Conservation (phyloP, 2,797 vertebrate species). For the Fistularia commersonii region DNA sequence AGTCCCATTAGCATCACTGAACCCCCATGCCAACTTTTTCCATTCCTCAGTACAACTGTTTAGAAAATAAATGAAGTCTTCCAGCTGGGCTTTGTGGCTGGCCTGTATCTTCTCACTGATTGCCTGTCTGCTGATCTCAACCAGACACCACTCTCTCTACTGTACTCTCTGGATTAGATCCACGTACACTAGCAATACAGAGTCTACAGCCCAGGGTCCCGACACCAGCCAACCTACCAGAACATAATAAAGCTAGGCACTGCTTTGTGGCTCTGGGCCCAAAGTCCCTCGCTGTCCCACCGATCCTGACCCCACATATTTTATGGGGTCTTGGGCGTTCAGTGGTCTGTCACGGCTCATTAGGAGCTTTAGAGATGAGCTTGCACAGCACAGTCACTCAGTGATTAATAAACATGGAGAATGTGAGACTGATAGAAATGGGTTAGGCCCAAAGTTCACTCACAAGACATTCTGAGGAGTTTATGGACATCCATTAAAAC, state of each 20-base stretch:
- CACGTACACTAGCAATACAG: conserved; percentile 39
- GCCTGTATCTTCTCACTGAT: conserved; percentile 20
- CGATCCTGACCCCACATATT: conserved; percentile 70
- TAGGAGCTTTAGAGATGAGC: conserved; percentile 65
- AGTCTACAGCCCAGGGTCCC: conserved; percentile 20
- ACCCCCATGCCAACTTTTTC: no score
- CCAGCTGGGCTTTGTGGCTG: conserved; percentile 3
- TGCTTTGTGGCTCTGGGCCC: conserved; percentile 47
- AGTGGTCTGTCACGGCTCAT: conserved; percentile 70
- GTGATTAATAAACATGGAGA: conserved; percentile 63
- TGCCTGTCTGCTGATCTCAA: conserved; percentile 21
- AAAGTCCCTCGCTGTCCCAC: conserved; percentile 38
- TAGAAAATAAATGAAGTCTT: no score
- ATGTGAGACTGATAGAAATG: conserved; percentile 20
- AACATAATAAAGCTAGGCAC: conserved; percentile 48
- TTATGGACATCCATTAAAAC: conserved; percentile 29
- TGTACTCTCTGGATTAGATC: conserved; percentile 37
- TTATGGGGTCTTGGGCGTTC: conserved; percentile 66
- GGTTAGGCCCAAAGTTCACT: conserved; percentile 34
- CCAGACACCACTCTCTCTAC: conserved; percentile 21
- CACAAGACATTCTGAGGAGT: conserved; percentile 22
- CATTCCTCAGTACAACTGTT: no score
- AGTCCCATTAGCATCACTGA: no score
- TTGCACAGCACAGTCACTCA: conserved; percentile 61
- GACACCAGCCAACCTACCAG: conserved; percentile 38